phyloP scores from a whole-genome alignment of 2,797 vertebrate genomes.

The Cyprinella venusta region DNA sequence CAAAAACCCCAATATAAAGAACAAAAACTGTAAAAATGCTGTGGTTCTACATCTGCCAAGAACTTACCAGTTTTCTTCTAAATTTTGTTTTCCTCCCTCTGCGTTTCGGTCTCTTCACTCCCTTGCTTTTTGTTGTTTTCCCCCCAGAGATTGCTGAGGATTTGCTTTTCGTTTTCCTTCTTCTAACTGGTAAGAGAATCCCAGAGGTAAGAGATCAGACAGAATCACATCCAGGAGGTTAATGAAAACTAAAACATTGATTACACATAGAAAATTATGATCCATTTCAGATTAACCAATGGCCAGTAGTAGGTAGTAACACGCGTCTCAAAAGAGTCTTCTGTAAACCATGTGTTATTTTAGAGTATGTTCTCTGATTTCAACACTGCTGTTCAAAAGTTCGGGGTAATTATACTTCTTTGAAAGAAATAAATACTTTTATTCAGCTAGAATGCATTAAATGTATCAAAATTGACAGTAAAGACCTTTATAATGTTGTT shows the following conservation, averaged over 20 bases:
- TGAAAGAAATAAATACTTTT: not conserved
- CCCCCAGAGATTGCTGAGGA: conserved; percentile 68
- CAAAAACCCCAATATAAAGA: not conserved
- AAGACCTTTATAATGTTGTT: too few species aligned
- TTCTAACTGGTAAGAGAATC: conserved; percentile 74
- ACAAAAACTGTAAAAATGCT: not conserved
- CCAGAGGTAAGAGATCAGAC: not conserved
- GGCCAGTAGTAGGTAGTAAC: not conserved
- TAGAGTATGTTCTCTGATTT: not conserved
- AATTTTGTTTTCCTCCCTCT: conserved; percentile 78
- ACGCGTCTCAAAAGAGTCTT: not conserved
- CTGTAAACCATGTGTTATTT: not conserved
- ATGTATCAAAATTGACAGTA: too few species aligned
- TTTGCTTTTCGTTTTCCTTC: conserved; percentile 77
- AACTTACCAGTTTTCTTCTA: conserved; percentile 74
- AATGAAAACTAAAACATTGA: not conserved
- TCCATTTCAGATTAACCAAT: not conserved
- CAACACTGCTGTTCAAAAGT: not conserved
- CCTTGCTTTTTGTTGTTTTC: conserved; percentile 58
- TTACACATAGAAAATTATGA: not conserved
- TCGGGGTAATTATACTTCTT: not conserved
- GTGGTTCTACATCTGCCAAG: not conserved
- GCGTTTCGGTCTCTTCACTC: conserved; percentile 76
- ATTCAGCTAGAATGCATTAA: not conserved
- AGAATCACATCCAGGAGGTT: not conserved